Base-by-base conservation (phyloP, 2,113 vertebrate species). In the Phalacrocorax aristotelis region DNA sequence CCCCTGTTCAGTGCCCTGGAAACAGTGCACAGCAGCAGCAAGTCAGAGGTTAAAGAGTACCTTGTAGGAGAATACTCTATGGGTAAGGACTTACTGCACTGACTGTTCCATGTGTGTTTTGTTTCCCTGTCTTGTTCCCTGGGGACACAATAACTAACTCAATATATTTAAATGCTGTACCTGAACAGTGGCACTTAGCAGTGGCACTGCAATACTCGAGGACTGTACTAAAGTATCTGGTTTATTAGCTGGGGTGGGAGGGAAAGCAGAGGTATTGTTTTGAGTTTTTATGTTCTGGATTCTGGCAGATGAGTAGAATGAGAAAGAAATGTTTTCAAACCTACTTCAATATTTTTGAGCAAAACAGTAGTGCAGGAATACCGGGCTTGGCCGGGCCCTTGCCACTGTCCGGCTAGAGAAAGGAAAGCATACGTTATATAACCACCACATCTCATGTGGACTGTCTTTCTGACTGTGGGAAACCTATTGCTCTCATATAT, bases 1-100 rank as follows among this genome's bases (percentile, higher is more conserved):
- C 99, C 99, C 21, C 96, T 99, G 76, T 99, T 99, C 97, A 99
- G 99, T 72, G 99, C 99, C 19, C 98, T 99, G 95, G 98, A 99
- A 90, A 99, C 99, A 0, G 99, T 99, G 36, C 99, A 99, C 87
- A 97, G 99, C 23, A 98, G 98, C 96, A 97, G 93, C 97, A 99
- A 99, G 97, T 98, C 98, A 0, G 99, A 99, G 80, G 98, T 99
- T 78, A 99, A 99, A 86, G 99, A 99, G 89, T 99, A 99, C 94
- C 98, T 99, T 89, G 98, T 99, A 60, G 99, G 99, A 65, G 99
- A 99, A 68, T 99, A 99, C 89, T 98, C 99, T 58, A 98, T 99
- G 99, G 99, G 99, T 99, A 96, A 98, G 98, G 34, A 29, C 10
- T 58, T 57, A 29, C 32, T 69, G 29, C 13, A 15, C 42, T 69